Conservation (phyloP, 2,113 vertebrate genomes). For the Sarotherodon lohbergeri region DNA sequence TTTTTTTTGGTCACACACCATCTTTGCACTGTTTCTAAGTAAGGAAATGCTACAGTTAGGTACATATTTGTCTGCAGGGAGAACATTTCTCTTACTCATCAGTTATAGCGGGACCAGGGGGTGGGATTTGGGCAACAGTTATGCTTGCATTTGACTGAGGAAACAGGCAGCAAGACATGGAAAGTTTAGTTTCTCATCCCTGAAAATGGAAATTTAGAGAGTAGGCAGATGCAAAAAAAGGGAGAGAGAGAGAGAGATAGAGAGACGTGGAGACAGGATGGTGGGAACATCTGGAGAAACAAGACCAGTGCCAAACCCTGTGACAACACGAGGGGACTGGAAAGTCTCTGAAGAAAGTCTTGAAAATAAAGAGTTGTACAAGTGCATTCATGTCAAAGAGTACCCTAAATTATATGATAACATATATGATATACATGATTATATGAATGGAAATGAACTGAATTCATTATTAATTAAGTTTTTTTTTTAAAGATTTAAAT, state of each 20-base stretch:
- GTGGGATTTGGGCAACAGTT: neutral
- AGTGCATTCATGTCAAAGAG: neutral
- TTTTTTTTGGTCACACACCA: neutral
- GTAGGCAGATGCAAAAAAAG: constrained; percentile 7
- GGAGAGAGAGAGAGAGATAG: neutral
- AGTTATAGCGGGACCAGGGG: neutral
- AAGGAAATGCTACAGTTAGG: neutral
- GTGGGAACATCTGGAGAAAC: constrained; percentile 62
- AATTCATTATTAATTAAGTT: neutral
- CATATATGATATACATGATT: neutral
- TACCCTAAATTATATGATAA: neutral
- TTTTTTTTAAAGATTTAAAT: neutral
- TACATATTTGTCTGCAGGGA: neutral
- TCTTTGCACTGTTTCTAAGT: neutral
- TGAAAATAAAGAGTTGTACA: neutral
- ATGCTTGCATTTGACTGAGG: constrained; percentile 11
- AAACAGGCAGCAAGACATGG: constrained; percentile 33
- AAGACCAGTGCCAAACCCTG: constrained; percentile 37
- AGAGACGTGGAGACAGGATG: constrained; percentile 3
- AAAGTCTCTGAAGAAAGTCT: constrained; percentile 38
- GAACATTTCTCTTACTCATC: constrained; percentile 1
- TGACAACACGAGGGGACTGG: constrained; percentile 40
- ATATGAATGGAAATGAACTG: neutral
- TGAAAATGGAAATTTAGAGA: constrained; percentile 47
- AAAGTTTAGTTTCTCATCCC: constrained; percentile 44